A percentile compares a stretch with the other conserved stretches of the same genome.
Conservation (phyloP, 2,113 vertebrate genomes). For the Mesoclemmys tuberculata region DNA sequence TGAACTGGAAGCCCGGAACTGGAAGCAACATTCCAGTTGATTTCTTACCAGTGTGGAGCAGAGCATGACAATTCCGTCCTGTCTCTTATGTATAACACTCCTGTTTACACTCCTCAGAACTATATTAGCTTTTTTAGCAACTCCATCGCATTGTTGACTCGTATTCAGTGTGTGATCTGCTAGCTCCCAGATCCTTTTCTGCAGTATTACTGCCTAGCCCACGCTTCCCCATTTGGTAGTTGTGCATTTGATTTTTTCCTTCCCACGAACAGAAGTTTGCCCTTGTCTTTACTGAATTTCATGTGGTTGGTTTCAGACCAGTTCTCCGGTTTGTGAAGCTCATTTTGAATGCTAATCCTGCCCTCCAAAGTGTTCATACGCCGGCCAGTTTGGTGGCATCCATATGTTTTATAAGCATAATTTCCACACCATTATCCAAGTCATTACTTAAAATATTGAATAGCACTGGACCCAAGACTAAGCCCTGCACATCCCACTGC, state of each 20-base stretch:
- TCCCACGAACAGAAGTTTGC: not conserved
- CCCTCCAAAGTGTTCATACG: too few relatives aligned
- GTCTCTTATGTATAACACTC: not conserved
- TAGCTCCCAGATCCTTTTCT: not conserved
- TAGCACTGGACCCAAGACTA: not conserved
- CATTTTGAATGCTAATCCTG: not conserved
- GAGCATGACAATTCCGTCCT: not conserved
- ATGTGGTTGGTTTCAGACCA: not conserved
- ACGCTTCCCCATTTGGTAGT: not conserved
- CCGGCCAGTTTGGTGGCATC: not conserved
- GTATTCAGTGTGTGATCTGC: not conserved
- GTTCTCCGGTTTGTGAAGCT: not conserved
- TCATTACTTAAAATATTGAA: not conserved
- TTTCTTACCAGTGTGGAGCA: not conserved
- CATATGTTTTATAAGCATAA: not conserved
- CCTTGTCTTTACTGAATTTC: not conserved
- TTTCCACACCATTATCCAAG: not conserved
- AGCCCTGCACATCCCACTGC: not conserved
- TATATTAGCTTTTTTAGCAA: not conserved
- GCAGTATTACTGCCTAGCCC: not conserved
- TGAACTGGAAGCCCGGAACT: not conserved
- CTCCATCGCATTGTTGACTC: not conserved
- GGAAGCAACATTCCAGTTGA: not conserved
- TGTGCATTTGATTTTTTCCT: not conserved
- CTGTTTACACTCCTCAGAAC: not conserved